phyloP scores from a whole-genome alignment of 2,888 invertebrate genomes.

The Drosophila paranaensis region DNA sequence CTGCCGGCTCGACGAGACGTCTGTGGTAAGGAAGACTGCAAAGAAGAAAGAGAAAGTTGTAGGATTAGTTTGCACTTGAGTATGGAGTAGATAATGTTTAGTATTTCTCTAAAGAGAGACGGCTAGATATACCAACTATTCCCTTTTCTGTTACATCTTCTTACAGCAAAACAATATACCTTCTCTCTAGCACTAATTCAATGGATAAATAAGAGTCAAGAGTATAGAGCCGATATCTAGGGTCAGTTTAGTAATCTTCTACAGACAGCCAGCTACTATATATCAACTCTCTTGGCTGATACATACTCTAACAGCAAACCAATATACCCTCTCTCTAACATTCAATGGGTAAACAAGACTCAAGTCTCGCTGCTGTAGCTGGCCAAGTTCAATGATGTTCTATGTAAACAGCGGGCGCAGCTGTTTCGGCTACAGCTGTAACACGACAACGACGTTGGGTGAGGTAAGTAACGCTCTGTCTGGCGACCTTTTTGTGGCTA shows the following conservation, averaged over 20 bases:
- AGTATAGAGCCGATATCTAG: no score
- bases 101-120: no score
- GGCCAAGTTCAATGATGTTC: conserved; percentile 62
- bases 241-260: no score
- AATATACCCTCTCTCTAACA: background rate
- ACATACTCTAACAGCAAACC: background rate
- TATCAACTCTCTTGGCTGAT: no score
- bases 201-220: no score
- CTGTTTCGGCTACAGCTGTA: conserved; percentile 44
- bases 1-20: conserved; percentile 85
- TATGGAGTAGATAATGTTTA: no score
- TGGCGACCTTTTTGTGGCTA: conserved; percentile 3
- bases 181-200: no score
- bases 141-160: no score
- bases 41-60: background rate
- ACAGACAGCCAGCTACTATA: no score
- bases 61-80: background rate
- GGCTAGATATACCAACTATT: no score
- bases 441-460: conserved; percentile 34
- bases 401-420: conserved; percentile 59
- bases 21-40: conserved; percentile 86
- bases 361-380: conserved; percentile 15
- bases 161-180: no score
- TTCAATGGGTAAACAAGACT: background rate
- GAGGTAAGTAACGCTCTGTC: conserved; percentile 55